Evolutionary conservation across 2,888 invertebrate species (phyloP).

Genomic region (Drosophila anomelani): DNA sequence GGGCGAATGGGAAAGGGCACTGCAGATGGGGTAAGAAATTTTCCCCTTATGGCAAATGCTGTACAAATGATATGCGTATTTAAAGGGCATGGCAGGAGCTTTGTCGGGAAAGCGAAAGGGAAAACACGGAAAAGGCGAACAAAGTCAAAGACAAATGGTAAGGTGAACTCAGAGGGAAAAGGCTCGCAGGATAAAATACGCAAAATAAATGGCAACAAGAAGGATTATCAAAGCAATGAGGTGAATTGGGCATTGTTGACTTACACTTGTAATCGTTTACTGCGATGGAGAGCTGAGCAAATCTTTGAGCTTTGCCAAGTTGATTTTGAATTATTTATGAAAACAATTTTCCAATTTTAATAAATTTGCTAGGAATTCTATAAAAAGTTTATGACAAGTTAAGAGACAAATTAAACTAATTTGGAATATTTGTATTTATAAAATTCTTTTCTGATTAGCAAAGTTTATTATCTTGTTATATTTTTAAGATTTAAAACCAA

Average conservation of each 20-base stretch:
- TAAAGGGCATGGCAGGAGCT: slow-evolving; percentile 46
- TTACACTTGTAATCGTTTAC: slow-evolving; percentile 23
- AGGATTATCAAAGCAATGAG: slow-evolving; percentile 20
- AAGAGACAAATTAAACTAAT: too few species aligned
- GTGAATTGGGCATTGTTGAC: slow-evolving; percentile 14
- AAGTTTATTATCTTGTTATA: background rate
- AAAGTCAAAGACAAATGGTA: slow-evolving; percentile 28
- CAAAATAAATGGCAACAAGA: slow-evolving; percentile 10
- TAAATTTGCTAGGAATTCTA: background rate
- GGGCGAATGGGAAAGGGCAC: slow-evolving; percentile 5
- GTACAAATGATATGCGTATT: slow-evolving; percentile 55
- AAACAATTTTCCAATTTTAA: background rate
- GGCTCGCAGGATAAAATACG: background rate
- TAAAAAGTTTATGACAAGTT: too few species aligned
- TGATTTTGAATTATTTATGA: background rate
- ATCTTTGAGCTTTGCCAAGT: background rate
- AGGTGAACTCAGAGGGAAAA: background rate
- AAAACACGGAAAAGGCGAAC: slow-evolving; percentile 14
- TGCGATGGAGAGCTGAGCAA: slow-evolving; percentile 1
- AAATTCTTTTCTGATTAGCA: background rate
- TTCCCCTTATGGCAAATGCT: slow-evolving; percentile 15
- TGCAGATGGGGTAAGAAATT: slow-evolving; percentile 7
- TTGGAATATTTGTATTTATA: background rate
- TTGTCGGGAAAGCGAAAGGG: slow-evolving; percentile 16
- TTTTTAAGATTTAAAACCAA: background rate